Conservation (phyloP, 2,888 invertebrate genomes). For the Tenthredo notha region DNA sequence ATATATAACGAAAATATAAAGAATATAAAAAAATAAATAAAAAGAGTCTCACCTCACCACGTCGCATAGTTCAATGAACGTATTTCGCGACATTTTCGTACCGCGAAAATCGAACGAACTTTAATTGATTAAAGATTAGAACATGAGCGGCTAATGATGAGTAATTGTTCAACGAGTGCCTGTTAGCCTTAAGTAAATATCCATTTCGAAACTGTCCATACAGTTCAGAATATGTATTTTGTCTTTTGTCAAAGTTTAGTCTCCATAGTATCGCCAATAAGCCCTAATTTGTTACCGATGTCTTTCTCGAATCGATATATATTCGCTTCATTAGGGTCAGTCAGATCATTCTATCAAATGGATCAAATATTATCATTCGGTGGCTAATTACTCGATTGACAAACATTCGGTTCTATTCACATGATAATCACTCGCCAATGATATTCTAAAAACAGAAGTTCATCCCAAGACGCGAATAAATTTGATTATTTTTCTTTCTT, state of each 20-base stretch:
- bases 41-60: background rate
- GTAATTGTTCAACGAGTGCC: background rate
- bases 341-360: background rate
- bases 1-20: background rate
- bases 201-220: background rate
- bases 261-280: background rate
- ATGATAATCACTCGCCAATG: background rate
- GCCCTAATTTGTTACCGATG: background rate
- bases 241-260: background rate
- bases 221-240: slow-evolving; percentile 4
- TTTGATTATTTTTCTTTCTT: background rate
- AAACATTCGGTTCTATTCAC: background rate
- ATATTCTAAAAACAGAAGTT: no score
- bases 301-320: slow-evolving; percentile 2
- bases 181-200: background rate
- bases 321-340: background rate
- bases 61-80: background rate
- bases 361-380: background rate
- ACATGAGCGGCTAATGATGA: background rate
- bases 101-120: slow-evolving; percentile 15
- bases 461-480: background rate
- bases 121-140: background rate
- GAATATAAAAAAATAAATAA: background rate
- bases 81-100: background rate
- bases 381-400: background rate